phyloP scores from a whole-genome alignment of 2,888 invertebrate genomes.

The Epirrhoe alternata region DNA sequence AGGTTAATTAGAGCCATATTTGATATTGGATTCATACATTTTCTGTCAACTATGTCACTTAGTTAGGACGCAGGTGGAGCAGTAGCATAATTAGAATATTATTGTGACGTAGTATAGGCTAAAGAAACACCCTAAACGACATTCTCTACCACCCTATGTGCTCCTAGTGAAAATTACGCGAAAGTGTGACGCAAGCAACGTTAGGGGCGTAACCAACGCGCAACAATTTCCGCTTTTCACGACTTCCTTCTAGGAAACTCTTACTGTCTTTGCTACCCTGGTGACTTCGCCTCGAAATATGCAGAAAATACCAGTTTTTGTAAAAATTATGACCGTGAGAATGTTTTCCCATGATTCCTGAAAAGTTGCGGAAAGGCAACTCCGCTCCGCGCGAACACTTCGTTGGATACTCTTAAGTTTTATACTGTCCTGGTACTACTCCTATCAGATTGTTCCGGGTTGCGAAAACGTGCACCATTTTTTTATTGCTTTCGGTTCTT shows the following conservation, averaged over 20 bases:
- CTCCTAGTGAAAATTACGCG: conserved; percentile 60
- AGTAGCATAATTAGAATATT: no score
- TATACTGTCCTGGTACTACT: conserved; percentile 24
- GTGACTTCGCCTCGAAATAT: conserved; percentile 69
- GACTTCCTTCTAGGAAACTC: conserved; percentile 19
- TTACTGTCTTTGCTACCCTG: conserved; percentile 56
- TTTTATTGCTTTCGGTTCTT: not conserved
- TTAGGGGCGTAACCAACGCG: conserved; percentile 23
- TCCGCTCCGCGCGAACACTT: not conserved
- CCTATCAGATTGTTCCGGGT: conserved; percentile 42
- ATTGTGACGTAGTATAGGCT: no score
- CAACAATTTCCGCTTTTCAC: conserved; percentile 10
- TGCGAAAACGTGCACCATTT: conserved; percentile 38
- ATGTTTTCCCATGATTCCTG: conserved; percentile 3
- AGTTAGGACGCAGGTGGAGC: no score
- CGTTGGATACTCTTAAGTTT: conserved; percentile 9
- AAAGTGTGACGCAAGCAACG: conserved; percentile 53
- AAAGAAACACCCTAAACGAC: no score
- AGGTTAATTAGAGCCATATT: no score
- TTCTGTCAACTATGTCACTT: no score
- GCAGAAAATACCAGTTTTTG: conserved; percentile 80
- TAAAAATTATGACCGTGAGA: conserved; percentile 54
- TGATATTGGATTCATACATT: no score
- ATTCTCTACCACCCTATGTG: conserved; percentile 3
- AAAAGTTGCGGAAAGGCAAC: not conserved